A percentile compares a stretch with the other conserved stretches of the same genome.
Evolutionary conservation across 2,113 vertebrate species (phyloP).

Genomic region (Arvicanthis niloticus): DNA sequence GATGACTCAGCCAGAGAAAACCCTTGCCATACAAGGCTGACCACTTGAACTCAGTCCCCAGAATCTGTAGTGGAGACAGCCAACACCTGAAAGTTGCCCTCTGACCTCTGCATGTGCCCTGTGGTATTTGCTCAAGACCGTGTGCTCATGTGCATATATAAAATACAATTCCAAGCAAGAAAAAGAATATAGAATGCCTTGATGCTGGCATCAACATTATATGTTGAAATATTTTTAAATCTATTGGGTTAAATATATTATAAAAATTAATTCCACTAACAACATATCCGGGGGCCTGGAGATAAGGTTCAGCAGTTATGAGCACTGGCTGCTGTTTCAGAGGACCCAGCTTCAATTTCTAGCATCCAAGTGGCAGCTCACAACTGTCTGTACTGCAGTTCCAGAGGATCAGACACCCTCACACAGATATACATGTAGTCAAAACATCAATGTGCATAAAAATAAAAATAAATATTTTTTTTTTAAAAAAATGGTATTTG

Average conservation of each 20-base stretch:
- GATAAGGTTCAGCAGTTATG: no score
- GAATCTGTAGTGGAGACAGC: neutral
- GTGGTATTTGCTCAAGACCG: neutral
- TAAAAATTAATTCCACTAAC: neutral
- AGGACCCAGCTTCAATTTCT: no score
- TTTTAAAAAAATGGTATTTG: neutral
- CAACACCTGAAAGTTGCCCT: neutral
- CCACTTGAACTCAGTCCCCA: neutral
- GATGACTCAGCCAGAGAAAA: neutral
- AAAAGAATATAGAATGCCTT: neutral
- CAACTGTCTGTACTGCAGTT: no score
- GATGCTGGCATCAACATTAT: neutral
- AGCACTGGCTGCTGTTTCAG: no score
- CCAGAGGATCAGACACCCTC: no score
- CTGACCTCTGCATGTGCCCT: neutral
- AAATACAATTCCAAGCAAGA: neutral
- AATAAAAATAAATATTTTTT: no score
- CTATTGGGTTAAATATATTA: neutral
- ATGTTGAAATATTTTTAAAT: constrained; percentile 28
- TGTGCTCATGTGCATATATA: neutral
- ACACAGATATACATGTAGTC: no score
- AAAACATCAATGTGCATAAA: no score
- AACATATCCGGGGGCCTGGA: neutral
- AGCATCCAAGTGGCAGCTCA: no score
- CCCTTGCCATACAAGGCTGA: neutral